These are phyloP conservation scores for Lampris incognitus DNA, from an alignment of 2,113 vertebrate genomes.

Conservation along the genomic window DNA sequence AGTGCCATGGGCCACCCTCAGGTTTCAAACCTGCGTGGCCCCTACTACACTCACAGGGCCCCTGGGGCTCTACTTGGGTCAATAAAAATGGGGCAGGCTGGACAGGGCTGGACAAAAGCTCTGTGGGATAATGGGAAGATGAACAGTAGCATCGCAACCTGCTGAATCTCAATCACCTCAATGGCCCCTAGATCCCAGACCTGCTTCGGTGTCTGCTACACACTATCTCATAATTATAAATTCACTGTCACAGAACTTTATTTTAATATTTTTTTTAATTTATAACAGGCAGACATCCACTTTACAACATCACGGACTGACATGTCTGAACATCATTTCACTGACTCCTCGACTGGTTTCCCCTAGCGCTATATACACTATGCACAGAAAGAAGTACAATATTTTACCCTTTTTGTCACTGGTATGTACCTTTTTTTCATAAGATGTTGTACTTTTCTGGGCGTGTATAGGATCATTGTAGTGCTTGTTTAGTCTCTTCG, in stretches of 20 bases:
- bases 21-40: conserved; percentile 9
- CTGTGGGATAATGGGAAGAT: conserved; percentile 41
- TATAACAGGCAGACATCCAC: conserved; percentile 58
- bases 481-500: conserved; percentile 22
- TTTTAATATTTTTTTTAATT: conserved; percentile 70
- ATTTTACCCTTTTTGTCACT: conserved; percentile 38
- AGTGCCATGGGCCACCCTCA: conserved; percentile 65
- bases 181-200: conserved; percentile 54
- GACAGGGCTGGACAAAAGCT: conserved; percentile 8
- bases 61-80: conserved; percentile 23
- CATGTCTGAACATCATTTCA: conserved; percentile 59
- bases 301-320: conserved; percentile 43
- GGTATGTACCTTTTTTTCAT: conserved; percentile 34
- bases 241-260: conserved; percentile 50
- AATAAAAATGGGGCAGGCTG: background rate
- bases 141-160: conserved; percentile 58
- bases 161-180: conserved; percentile 71
- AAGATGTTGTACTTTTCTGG: conserved; percentile 27
- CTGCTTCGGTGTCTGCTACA: conserved; percentile 57
- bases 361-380: conserved; percentile 63
- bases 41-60: conserved; percentile 42
- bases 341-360: conserved; percentile 55
- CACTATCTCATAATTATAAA: conserved; percentile 50
- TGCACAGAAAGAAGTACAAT: conserved; percentile 64
- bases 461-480: conserved; percentile 19